Conservation (phyloP, 2,888 invertebrate genomes). For the Amiota communis region DNA sequence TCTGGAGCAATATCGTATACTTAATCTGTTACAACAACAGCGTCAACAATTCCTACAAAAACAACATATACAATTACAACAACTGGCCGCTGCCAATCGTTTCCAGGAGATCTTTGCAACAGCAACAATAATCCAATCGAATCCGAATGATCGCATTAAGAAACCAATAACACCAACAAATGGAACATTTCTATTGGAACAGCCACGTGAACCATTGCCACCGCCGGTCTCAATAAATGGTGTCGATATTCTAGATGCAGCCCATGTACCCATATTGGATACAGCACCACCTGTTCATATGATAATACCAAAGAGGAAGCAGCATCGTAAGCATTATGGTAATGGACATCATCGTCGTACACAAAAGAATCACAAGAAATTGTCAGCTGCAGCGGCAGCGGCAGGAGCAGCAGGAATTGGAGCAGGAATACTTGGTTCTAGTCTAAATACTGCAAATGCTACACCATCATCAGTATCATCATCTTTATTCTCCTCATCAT, state of each 20-base stretch:
- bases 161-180: conserved; percentile 50
- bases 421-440: conserved; percentile 24
- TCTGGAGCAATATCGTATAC: conserved; percentile 68
- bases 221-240: conserved; percentile 28
- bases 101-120: conserved; percentile 70
- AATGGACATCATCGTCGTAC: conserved; percentile 40
- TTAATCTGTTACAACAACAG: conserved; percentile 64
- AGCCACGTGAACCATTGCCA: conserved; percentile 32
- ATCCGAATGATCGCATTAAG: conserved; percentile 58
- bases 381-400: conserved; percentile 13
- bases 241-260: conserved; percentile 35
- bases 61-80: conserved; percentile 66
- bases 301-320: conserved; percentile 21
- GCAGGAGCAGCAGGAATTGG: background rate
- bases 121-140: conserved; percentile 68
- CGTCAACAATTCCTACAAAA: conserved; percentile 68
- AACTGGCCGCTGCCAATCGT: conserved; percentile 65
- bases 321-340: conserved; percentile 48
- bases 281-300: conserved; percentile 40
- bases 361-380: conserved; percentile 44
- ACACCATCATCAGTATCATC: conserved; percentile 37
- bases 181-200: conserved; percentile 56
- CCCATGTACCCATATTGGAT: conserved; percentile 41
- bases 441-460: conserved; percentile 8
- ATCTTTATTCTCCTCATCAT: background rate